Evolutionary conservation across 2,888 invertebrate genomes (phyloP), one percentile per base, ranked within the genome.

Genomic region (Melolontha melolontha): DNA sequence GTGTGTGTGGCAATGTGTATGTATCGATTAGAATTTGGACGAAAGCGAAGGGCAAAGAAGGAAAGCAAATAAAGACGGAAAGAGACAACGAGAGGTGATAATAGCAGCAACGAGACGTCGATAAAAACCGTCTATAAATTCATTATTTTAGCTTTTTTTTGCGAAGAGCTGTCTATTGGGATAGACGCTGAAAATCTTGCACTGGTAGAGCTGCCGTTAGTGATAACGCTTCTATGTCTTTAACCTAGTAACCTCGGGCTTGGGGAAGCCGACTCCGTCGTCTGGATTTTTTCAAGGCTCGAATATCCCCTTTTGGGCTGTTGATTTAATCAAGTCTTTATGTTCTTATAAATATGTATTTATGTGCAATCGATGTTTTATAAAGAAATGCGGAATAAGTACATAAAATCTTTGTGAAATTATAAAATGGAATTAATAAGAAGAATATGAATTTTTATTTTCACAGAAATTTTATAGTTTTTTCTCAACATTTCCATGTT

Each of bases 81-180:
- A 54, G 12, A 11, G 54, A 40, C 40, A 10, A 40, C 40, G 40
- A 54, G 40, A 40, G 54, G 54, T 54, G 54, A 54, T 54, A 54
- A 54, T 54, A 17, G 54, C 54, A 40, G 54, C 54, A 54, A 54
- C 54, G 54, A 54, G 51, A 40, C 54, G 54, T 16, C 54, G 54
- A 54, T 54, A 54, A 54, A 54, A 54, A 54, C 54, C 40, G 40
- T 40, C 54, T 54, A 54, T 54, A 54, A 54, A 54, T 54, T 54
- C 54, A 54, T 54, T 54, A 54, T 40, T 54, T 54, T 54, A 39
- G 54, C 54, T 54, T 54, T 51, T n/a, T 54, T 54, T 54, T 34
- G 40, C 54, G 54, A 40, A 40, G 54, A 39, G 39, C 54, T 40
- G 54, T 54, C 54, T 54, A 39, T 54, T 14, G 54, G 40, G 54